These are phyloP conservation scores for Hycleus phaleratus DNA, from an alignment of 1,140 invertebrate genomes.

Conservation along the genomic window DNA sequence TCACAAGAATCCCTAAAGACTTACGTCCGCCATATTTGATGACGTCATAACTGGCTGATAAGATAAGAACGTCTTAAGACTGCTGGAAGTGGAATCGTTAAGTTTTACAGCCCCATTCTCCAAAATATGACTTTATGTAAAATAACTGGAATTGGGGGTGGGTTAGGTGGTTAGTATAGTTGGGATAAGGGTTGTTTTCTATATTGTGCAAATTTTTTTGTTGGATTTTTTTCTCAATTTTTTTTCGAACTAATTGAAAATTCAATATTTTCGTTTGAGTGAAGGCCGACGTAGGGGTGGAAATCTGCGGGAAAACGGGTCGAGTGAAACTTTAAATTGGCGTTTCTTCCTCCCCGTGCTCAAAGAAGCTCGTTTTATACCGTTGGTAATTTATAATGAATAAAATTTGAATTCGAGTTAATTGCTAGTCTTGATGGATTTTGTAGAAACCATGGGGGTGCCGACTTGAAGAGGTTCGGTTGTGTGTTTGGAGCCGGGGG, in stretches of 20 bases:
- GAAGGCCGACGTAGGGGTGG: too few relatives aligned
- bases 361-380: constrained; percentile 39
- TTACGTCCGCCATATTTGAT: constrained; percentile 27
- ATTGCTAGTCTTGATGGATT: constrained; percentile 41
- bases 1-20: constrained; percentile 10
- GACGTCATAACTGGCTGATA: constrained; percentile 30
- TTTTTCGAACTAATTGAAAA: too few relatives aligned
- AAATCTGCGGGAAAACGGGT: too few relatives aligned
- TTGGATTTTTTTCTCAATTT: too few relatives aligned
- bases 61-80: constrained; percentile 31
- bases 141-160: too few relatives aligned
- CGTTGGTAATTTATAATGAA: constrained; percentile 47
- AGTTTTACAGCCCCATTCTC: constrained; percentile 28
- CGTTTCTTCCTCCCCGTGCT: constrained; percentile 34
- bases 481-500: too few relatives aligned
- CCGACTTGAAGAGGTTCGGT: too few relatives aligned
- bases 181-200: too few relatives aligned
- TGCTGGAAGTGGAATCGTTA: constrained; percentile 22
- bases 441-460: constrained; percentile 21
- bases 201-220: too few relatives aligned
- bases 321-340: constrained; percentile 38
- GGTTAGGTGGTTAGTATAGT: too few relatives aligned
- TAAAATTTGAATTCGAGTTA: constrained; percentile 42
- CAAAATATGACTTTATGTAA: constrained; percentile 8
- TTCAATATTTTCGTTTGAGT: too few relatives aligned